These are phyloP conservation scores for Theonella swinhoei DNA, from an alignment of 37 sponge, comb jelly and placozoan genomes.

Conservation along the genomic window DNA sequence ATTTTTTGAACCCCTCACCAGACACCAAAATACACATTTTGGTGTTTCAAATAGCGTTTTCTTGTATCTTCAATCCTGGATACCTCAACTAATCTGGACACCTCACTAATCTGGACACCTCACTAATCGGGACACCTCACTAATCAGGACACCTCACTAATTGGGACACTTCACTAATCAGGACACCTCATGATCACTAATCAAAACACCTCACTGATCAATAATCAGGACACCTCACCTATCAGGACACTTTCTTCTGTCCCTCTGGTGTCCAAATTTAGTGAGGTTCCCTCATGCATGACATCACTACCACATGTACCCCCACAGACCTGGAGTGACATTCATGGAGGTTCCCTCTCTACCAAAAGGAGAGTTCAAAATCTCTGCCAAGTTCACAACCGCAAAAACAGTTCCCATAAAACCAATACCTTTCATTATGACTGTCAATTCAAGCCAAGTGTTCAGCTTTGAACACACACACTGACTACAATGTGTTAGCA, in stretches of 20 bases:
- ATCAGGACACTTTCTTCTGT: not conserved
- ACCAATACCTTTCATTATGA: constrained; percentile 45
- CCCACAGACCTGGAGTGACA: constrained; percentile 43
- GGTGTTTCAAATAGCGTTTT: not conserved
- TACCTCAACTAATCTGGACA: too few relatives aligned
- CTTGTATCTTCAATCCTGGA: not conserved
- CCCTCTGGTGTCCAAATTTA: not conserved
- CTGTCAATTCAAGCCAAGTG: constrained; percentile 27
- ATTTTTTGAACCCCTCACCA: too few relatives aligned
- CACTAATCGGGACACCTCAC: too few relatives aligned
- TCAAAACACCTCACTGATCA: too few relatives aligned
- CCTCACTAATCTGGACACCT: too few relatives aligned
- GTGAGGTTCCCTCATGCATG: not conserved
- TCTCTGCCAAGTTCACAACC: not conserved
- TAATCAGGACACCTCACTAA: too few relatives aligned
- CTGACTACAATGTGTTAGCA: too few relatives aligned
- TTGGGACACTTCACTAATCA: too few relatives aligned
- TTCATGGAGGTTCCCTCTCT: constrained; percentile 31
- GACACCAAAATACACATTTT: constrained; percentile 2
- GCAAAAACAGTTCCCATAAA: not conserved
- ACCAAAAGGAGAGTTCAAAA: constrained; percentile 33
- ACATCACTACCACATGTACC: too few relatives aligned
- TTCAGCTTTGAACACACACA: constrained; percentile 55
- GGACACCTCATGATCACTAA: too few relatives aligned
- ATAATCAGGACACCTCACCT: not conserved